These are phyloP conservation scores for Drosophila vallismaia DNA, from an alignment of 2,888 invertebrate species.

Conservation along the genomic window DNA sequence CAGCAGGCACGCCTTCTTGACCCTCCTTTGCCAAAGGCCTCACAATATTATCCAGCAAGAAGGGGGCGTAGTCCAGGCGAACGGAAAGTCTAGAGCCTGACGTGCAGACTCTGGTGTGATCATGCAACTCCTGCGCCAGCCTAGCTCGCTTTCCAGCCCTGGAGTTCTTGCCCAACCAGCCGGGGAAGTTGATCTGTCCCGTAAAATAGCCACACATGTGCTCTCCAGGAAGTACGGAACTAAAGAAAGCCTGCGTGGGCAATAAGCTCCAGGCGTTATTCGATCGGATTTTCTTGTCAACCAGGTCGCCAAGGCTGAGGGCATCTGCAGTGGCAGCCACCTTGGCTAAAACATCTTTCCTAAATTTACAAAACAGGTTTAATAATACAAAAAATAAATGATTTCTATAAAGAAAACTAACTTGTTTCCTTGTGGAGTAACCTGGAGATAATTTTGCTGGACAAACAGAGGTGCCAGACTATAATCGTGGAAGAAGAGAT, in stretches of 20 bases:
- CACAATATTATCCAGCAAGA: conserved; percentile 90
- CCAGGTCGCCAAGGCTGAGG: conserved; percentile 93
- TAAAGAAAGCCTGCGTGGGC: conserved; percentile 93
- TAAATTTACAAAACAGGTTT: conserved; percentile 19
- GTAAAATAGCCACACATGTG: conserved; percentile 91
- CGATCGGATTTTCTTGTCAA: conserved; percentile 92
- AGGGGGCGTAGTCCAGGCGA: conserved; percentile 94
- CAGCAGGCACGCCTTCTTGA: conserved; percentile 88
- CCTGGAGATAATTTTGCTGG: conserved; percentile 97
- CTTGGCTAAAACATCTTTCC: conserved; percentile 86
- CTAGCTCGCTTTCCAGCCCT: conserved; percentile 91
- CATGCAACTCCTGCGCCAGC: conserved; percentile 92
- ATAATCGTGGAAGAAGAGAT: conserved; percentile 98
- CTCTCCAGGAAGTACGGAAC: conserved; percentile 95
- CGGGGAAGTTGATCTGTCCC: conserved; percentile 94
- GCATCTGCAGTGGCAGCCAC: conserved; percentile 93
- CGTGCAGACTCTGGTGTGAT: conserved; percentile 93
- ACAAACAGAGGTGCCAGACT: conserved; percentile 98
- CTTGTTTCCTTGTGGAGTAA: conserved; percentile 90
- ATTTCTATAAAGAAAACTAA: conserved; percentile 81
- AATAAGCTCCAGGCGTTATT: conserved; percentile 94
- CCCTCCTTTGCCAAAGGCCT: conserved; percentile 90
- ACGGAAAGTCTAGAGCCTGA: conserved; percentile 92
- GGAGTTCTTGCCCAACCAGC: conserved; percentile 98
- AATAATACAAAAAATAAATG: not conserved